These are phyloP conservation scores for Holotrichia oblita DNA, from an alignment of 1,140 invertebrate genomes.

Conservation along the genomic window DNA sequence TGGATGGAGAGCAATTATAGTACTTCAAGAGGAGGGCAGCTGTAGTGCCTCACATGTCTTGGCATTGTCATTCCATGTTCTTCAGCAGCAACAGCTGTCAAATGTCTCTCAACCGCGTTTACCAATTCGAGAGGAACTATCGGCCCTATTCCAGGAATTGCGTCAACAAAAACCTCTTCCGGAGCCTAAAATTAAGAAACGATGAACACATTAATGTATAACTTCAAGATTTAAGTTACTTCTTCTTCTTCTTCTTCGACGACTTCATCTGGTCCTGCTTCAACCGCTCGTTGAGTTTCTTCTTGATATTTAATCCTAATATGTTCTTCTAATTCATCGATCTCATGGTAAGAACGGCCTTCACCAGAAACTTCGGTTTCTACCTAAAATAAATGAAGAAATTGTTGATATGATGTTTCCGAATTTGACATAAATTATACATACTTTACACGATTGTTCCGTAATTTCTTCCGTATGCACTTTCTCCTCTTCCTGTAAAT, in stretches of 20 bases:
- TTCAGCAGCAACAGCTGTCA: conserved; percentile 62
- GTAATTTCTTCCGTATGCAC: background rate
- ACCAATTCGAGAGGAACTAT: conserved; percentile 62
- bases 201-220: background rate
- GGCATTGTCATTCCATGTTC: conserved; percentile 70
- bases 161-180: conserved; percentile 60
- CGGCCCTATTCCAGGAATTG: conserved; percentile 67
- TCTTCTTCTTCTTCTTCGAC: conserved; percentile 27
- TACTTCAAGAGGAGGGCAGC: conserved; percentile 67
- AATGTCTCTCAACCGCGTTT: conserved; percentile 63
- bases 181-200: conserved; percentile 38
- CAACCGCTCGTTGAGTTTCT: too few relatives aligned
- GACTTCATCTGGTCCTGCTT: background rate
- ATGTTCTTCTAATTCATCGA: conserved; percentile 29
- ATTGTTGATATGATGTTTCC: too few relatives aligned
- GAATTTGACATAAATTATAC: too few relatives aligned
- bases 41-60: conserved; percentile 68
- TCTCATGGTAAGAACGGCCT: background rate
- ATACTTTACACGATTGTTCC: too few relatives aligned
- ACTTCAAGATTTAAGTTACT: background rate
- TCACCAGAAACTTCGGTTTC: conserved; percentile 10
- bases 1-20: background rate
- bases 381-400: background rate
- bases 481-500: conserved; percentile 39
- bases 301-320: background rate